Conservation (phyloP, 2,888 invertebrate species). For the Selenia dentaria region DNA sequence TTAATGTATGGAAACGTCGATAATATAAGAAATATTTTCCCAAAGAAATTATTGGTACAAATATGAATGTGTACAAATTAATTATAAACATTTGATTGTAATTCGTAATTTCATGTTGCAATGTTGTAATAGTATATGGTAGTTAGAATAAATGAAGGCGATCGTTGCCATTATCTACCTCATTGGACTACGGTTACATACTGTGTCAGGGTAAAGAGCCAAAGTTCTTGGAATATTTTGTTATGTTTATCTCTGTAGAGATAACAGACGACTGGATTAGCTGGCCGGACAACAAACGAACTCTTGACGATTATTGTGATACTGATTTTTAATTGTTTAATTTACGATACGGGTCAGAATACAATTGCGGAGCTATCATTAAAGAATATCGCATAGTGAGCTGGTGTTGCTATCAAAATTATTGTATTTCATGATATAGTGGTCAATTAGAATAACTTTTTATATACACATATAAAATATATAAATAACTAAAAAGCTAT, state of each 20-base stretch:
- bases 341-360: constrained; percentile 12
- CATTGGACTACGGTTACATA: constrained; percentile 50
- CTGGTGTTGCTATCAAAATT: too few species aligned
- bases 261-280: constrained; percentile 49
- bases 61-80: constrained; percentile 80
- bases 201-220: constrained; percentile 76
- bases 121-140: constrained; percentile 73
- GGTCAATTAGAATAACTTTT: too few species aligned
- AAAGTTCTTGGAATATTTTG: constrained; percentile 75
- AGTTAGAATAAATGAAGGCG: constrained; percentile 70
- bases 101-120: constrained; percentile 75
- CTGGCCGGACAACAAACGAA: constrained; percentile 40
- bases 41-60: constrained; percentile 85
- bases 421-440: too few species aligned
- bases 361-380: too few species aligned
- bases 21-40: constrained; percentile 67
- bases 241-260: constrained; percentile 60
- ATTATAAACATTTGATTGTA: constrained; percentile 66
- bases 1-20: constrained; percentile 52
- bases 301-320: constrained; percentile 55
- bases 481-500: too few species aligned
- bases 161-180: constrained; percentile 79
- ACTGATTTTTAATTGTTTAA: constrained; percentile 62
- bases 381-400: too few species aligned
- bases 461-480: too few species aligned